A percentile compares a stretch with the other conserved stretches of the same genome.
These are phyloP conservation scores for Ardeotis arabs DNA, from an alignment of 2,113 vertebrate species.

Conservation along the genomic window DNA sequence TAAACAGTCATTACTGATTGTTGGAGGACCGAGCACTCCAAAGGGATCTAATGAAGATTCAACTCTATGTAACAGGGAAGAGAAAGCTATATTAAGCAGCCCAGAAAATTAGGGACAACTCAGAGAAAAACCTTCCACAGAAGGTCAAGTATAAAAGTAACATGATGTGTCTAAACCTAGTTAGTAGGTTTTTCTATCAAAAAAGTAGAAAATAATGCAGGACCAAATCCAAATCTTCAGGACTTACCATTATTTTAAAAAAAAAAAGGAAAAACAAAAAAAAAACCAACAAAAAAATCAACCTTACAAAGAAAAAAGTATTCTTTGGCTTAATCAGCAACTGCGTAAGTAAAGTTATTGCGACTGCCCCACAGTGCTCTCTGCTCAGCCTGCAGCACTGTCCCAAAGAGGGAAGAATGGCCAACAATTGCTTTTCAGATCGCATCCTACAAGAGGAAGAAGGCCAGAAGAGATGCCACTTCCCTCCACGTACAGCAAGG, in stretches of 20 bases:
- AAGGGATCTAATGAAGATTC: background rate
- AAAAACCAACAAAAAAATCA: background rate
- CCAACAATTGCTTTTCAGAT: background rate
- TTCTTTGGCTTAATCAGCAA: background rate
- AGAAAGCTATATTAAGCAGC: background rate
- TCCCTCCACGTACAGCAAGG: background rate
- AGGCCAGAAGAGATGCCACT: background rate
- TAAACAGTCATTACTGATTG: background rate
- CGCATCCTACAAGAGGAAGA: background rate
- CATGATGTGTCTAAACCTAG: background rate
- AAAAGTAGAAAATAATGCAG: background rate
- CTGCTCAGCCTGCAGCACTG: background rate
- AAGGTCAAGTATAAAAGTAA: background rate
- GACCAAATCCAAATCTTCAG: background rate
- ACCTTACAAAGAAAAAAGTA: background rate
- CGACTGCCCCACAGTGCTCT: accelerated
- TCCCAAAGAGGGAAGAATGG: accelerated
- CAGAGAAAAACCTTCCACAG: background rate
- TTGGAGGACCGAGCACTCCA: background rate
- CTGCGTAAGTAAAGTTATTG: background rate
- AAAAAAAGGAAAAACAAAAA: background rate
- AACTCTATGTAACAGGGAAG: background rate
- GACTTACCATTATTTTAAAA: background rate
- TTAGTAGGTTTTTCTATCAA: background rate
- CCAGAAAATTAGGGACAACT: background rate